Evolutionary conservation across 1,140 invertebrate genomes (phyloP).

Genomic region (Rhyzopertha dominica): DNA sequence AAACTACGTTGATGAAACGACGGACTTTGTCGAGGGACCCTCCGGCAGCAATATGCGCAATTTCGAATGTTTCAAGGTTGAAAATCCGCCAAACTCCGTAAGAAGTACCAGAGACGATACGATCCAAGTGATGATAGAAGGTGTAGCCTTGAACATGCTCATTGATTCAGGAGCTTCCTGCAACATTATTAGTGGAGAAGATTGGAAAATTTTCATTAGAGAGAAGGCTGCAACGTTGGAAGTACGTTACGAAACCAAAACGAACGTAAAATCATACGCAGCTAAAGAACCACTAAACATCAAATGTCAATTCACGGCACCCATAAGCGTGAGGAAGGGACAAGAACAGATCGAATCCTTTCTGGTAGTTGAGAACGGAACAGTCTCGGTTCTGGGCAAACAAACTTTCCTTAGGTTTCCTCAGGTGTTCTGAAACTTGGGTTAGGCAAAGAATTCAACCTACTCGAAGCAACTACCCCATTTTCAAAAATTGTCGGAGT

Average conservation of each 20-base stretch:
- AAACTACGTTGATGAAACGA: slow-evolving; percentile 1
- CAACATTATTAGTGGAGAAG: slow-evolving; percentile 7
- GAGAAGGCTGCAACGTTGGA: slow-evolving; percentile 1
- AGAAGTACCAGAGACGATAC: background rate
- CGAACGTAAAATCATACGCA: background rate
- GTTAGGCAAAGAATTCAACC: background rate
- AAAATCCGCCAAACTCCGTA: background rate
- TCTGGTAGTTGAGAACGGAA: slow-evolving; percentile 2
- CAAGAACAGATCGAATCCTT: slow-evolving; percentile 3
- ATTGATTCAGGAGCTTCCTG: slow-evolving; percentile 9
- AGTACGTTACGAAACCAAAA: background rate
- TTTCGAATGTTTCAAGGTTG: slow-evolving; percentile 3
- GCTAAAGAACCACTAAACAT: background rate
- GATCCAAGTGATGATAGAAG: background rate
- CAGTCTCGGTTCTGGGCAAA: background rate
- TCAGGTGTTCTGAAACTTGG: slow-evolving; percentile 7
- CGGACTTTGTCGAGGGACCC: background rate
- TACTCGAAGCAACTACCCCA: background rate
- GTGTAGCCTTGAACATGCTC: slow-evolving; percentile 1
- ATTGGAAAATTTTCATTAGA: too few relatives aligned
- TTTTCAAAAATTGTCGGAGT: slow-evolving; percentile 11
- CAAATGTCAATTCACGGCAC: slow-evolving; percentile 1
- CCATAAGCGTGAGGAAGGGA: background rate
- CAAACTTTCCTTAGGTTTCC: slow-evolving; percentile 1
- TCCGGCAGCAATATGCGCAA: slow-evolving; percentile 1